Evolutionary conservation across 2,113 vertebrate species (phyloP), one percentile per base, ranked within the genome.

Genomic region (Xenopus borealis): DNA sequence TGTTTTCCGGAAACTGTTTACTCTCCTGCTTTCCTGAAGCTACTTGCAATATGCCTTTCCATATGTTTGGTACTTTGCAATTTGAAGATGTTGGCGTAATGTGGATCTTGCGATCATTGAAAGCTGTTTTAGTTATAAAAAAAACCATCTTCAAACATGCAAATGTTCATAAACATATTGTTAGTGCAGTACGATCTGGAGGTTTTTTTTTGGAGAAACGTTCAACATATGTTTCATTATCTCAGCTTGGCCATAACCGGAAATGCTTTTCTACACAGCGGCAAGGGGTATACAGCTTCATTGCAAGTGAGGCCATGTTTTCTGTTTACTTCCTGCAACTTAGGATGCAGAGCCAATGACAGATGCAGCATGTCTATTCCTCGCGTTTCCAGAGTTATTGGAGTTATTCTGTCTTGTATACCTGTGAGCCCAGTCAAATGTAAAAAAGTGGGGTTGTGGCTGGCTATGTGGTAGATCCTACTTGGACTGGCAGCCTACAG

Each of bases 1-100:
- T 67, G 44, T 46, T 62, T n/a, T 68, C 62, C 53, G 58, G 45
- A 75, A 69, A 62, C 72, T 62, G 40, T 75, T 75, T 69, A 50
- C 62, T 75, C 62, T 68, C 27, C 52, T 50, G 62, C 44, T 52
- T 62, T 69, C 57, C 58, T 53, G 23, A 50, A 75, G 65, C 72
- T 61, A 47, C 44, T 68, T 75, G 68, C 72, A 75, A 61, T 68
- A 75, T 75, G 72, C 50, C 33, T 23, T 75, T 53, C 72, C 72
- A 75, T 75, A 75, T 75, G 72, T 46, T 75, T n/a, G 6, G 62
- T 52, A 68, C 65, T 19, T 69, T 62, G 46, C 57, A 30, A 62
- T 75, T 75, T 75, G 62, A 50, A 13, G 23, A 52, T 62, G 57
- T 40, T 53, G 62, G 44, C 46, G 18, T 75, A 53, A 69, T 75